Conservation (phyloP, 1,140 invertebrate species). For the Nephila pilipes region DNA sequence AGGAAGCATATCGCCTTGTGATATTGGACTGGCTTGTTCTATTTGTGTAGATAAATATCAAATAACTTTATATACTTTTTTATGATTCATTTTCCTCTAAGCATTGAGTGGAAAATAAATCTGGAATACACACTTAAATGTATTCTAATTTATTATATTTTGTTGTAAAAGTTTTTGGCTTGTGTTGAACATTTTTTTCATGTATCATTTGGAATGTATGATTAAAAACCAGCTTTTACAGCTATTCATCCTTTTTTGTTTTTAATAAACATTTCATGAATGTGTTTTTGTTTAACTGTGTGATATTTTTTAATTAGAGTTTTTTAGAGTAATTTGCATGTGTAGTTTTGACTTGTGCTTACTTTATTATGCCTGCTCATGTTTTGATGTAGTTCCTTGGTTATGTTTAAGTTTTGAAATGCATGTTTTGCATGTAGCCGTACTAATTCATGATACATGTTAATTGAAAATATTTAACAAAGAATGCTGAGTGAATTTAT, state of each 20-base stretch:
- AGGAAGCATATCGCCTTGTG: slow-evolving; percentile 61
- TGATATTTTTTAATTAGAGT: slow-evolving; percentile 20
- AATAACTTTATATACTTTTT: slow-evolving; percentile 31
- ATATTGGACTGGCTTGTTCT: slow-evolving; percentile 73
- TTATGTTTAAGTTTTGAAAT: slow-evolving; percentile 14
- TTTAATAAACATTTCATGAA: slow-evolving; percentile 26
- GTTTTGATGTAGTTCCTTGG: background rate
- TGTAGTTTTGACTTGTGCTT: slow-evolving; percentile 21
- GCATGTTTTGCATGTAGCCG: slow-evolving; percentile 13
- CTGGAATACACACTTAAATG: slow-evolving; percentile 24
- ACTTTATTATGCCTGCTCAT: background rate
- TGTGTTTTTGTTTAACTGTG: slow-evolving; percentile 44
- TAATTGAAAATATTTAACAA: background rate
- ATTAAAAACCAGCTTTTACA: slow-evolving; percentile 42
- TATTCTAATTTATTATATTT: slow-evolving; percentile 62
- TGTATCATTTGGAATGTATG: slow-evolving; percentile 68
- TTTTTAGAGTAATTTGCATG: background rate
- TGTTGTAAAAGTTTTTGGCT: slow-evolving; percentile 27
- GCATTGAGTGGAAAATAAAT: slow-evolving; percentile 4
- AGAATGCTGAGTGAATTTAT: slow-evolving; percentile 20
- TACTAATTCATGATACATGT: background rate
- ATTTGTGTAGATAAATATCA: slow-evolving; percentile 49
- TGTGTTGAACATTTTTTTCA: slow-evolving; percentile 53
- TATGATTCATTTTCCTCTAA: slow-evolving; percentile 4
- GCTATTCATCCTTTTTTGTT: slow-evolving; percentile 18